A percentile compares a stretch with the other conserved stretches of the same genome.
Evolutionary conservation across 2,888 invertebrate genomes (phyloP).

Genomic region (Apeira syringaria): DNA sequence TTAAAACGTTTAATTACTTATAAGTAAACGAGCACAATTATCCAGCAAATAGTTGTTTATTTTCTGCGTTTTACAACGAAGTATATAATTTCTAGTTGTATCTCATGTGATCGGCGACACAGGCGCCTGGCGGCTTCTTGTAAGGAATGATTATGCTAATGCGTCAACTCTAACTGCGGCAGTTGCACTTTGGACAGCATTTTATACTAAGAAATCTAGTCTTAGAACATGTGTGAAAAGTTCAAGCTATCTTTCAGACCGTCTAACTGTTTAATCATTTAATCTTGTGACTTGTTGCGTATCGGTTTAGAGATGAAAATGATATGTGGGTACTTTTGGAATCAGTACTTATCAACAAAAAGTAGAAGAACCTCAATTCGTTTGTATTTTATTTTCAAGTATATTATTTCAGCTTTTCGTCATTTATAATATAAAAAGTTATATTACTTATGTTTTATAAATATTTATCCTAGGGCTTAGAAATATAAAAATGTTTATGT

Average conservation of each 20-base stretch:
- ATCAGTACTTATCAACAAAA: too few relatives aligned
- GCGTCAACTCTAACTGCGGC: constrained; percentile 55
- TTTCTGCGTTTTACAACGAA: constrained; percentile 64
- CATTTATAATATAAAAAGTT: too few relatives aligned
- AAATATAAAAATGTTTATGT: too few relatives aligned
- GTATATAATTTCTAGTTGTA: constrained; percentile 74
- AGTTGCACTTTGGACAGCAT: constrained; percentile 46
- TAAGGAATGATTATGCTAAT: constrained; percentile 75
- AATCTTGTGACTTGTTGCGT: too few relatives aligned
- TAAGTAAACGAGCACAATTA: constrained; percentile 68
- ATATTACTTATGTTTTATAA: too few relatives aligned
- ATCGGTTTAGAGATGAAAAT: too few relatives aligned
- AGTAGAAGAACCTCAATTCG: too few relatives aligned
- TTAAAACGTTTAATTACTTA: constrained; percentile 24
- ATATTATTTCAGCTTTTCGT: too few relatives aligned
- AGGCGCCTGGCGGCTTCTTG: constrained; percentile 74
- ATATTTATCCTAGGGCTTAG: too few relatives aligned
- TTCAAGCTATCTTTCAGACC: background rate
- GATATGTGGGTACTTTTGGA: too few relatives aligned
- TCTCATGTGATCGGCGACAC: constrained; percentile 72
- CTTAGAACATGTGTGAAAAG: background rate
- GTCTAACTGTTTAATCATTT: too few relatives aligned
- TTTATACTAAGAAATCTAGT: constrained; percentile 19
- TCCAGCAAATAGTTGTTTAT: constrained; percentile 67
- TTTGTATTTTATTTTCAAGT: too few relatives aligned